phyloP scores from a whole-genome alignment of 2,888 invertebrate genomes.

The Gastrophysa polygoni region DNA sequence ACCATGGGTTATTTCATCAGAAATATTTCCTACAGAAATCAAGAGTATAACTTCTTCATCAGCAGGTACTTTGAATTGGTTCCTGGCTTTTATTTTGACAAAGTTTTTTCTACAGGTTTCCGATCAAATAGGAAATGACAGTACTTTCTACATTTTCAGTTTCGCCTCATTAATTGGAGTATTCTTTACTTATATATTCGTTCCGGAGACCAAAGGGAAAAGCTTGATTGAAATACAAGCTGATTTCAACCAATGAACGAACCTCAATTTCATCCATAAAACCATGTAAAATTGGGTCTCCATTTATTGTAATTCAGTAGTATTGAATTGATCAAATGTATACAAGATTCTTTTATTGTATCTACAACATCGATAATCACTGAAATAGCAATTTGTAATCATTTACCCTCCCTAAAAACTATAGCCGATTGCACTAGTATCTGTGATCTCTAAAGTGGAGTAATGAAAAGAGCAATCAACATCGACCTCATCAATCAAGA shows the following conservation, averaged over 20 bases:
- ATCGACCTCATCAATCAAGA: no score
- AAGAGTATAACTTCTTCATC: slow-evolving; percentile 78
- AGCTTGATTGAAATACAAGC: slow-evolving; percentile 49
- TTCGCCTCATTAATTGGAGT: slow-evolving; percentile 69
- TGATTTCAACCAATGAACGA: slow-evolving; percentile 22
- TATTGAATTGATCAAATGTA: no score
- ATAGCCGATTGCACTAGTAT: no score
- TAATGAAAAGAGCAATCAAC: no score
- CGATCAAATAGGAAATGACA: slow-evolving; percentile 63
- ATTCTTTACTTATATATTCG: slow-evolving; percentile 61
- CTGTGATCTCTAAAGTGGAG: no score
- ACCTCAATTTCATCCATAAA: not conserved
- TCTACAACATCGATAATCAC: no score
- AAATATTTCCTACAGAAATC: slow-evolving; percentile 80
- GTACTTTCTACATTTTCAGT: slow-evolving; percentile 78
- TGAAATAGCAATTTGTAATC: no score
- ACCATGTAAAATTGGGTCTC: not conserved
- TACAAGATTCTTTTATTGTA: no score
- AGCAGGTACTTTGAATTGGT: slow-evolving; percentile 83
- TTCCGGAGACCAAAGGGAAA: slow-evolving; percentile 55
- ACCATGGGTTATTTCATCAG: slow-evolving; percentile 86
- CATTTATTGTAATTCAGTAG: no score
- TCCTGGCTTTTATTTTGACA: slow-evolving; percentile 80
- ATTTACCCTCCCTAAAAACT: no score
- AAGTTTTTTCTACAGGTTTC: slow-evolving; percentile 71